Conservation (phyloP, 2,113 vertebrate genomes). For the Macquaria australasica region DNA sequence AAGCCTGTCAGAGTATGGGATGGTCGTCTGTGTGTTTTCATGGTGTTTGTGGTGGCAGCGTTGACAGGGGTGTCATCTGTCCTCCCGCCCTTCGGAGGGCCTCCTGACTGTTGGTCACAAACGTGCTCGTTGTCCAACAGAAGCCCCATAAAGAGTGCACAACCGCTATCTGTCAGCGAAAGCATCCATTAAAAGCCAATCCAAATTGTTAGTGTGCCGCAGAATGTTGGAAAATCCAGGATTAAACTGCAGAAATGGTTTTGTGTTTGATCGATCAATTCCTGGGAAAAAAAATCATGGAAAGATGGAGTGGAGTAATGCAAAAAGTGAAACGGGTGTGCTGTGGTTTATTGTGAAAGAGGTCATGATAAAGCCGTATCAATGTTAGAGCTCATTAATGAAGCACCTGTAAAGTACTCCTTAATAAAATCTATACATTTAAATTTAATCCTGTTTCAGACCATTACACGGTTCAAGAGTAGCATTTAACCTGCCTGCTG, state of each 20-base stretch:
- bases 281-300: constrained; percentile 8
- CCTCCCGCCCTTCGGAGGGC: constrained; percentile 12
- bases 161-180: constrained; percentile 48
- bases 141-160: constrained; percentile 35
- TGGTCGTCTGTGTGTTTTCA: constrained; percentile 50
- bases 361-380: background rate
- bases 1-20: constrained; percentile 9
- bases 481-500: constrained; percentile 40
- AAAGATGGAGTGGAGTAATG: background rate
- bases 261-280: constrained; percentile 1
- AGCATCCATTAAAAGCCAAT: constrained; percentile 35
- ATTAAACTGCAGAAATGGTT: background rate
- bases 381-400: background rate
- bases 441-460: background rate
- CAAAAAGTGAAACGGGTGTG: background rate
- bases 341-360: background rate
- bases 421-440: background rate
- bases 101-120: constrained; percentile 51
- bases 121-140: constrained; percentile 48
- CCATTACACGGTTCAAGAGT: constrained; percentile 12
- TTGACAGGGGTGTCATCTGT: constrained; percentile 71
- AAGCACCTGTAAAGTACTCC: background rate
- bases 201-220: constrained; percentile 8
- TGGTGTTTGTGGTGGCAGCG: constrained; percentile 54
- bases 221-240: constrained; percentile 31